phyloP scores from a whole-genome alignment of 2,113 vertebrate species.

The Heloderma charlesbogerti region DNA sequence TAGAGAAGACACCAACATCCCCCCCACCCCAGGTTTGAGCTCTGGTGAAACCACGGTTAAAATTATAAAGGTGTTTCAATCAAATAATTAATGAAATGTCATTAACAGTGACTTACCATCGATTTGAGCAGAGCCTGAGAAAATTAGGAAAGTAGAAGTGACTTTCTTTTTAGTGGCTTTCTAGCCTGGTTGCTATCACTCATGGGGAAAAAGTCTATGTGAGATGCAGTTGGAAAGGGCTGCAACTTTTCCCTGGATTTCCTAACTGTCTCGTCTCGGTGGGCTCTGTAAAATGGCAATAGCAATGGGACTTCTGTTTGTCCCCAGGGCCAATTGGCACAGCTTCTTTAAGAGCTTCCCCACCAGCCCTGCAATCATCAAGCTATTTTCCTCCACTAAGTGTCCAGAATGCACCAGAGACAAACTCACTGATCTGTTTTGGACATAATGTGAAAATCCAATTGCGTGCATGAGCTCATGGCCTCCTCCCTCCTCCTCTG shows the following conservation, averaged over 20 bases:
- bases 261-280: background rate
- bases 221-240: background rate
- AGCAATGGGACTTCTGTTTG: background rate
- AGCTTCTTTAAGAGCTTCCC: background rate
- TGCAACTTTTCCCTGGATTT: background rate
- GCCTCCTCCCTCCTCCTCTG: background rate
- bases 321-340: background rate
- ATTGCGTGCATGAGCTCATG: background rate
- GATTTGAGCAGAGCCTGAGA: background rate
- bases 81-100: background rate
- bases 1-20: background rate
- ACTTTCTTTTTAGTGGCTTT: background rate
- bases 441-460: background rate
- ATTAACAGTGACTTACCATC: background rate
- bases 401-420: background rate
- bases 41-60: background rate
- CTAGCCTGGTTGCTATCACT: background rate
- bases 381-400: too few relatives aligned
- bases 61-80: background rate
- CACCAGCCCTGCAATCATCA: background rate
- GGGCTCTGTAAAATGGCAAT: background rate
- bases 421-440: background rate
- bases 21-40: too few relatives aligned
- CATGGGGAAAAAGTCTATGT: background rate
- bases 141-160: background rate